A percentile compares a stretch with the other conserved stretches of the same genome.
These are phyloP conservation scores for Puma concolor DNA, from an alignment of 2,113 vertebrate species.

Conservation along the genomic window DNA sequence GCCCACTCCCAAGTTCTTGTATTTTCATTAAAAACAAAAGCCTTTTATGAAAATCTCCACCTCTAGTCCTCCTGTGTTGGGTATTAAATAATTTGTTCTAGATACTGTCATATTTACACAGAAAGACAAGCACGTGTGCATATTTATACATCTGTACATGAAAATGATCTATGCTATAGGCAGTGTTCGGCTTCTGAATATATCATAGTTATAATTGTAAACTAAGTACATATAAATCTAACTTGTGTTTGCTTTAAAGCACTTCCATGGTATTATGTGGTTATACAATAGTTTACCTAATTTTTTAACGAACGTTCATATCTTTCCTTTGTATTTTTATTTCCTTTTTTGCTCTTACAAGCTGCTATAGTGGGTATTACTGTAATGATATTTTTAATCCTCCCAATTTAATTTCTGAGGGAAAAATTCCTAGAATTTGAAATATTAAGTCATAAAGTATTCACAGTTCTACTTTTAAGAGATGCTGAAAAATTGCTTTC, in stretches of 20 bases:
- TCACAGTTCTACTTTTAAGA: constrained; percentile 7
- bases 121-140: not conserved
- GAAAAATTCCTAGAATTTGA: not conserved
- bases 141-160: not conserved
- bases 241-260: not conserved
- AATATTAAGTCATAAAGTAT: not conserved
- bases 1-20: not conserved
- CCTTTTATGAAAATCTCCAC: not conserved
- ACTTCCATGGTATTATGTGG: not conserved
- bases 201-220: not conserved
- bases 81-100: not conserved
- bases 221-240: not conserved
- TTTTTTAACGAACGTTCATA: not conserved
- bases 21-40: not conserved
- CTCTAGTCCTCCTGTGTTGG: not conserved
- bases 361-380: not conserved
- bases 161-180: not conserved
- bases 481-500: not conserved
- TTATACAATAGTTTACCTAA: not conserved
- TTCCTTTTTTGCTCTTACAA: not conserved
- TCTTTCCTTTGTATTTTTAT: not conserved
- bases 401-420: not conserved
- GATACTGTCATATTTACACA: not conserved
- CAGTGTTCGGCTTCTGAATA: no score
- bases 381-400: not conserved